These are phyloP conservation scores for Macquaria australasica DNA, from an alignment of 2,113 vertebrate genomes.

Conservation along the genomic window DNA sequence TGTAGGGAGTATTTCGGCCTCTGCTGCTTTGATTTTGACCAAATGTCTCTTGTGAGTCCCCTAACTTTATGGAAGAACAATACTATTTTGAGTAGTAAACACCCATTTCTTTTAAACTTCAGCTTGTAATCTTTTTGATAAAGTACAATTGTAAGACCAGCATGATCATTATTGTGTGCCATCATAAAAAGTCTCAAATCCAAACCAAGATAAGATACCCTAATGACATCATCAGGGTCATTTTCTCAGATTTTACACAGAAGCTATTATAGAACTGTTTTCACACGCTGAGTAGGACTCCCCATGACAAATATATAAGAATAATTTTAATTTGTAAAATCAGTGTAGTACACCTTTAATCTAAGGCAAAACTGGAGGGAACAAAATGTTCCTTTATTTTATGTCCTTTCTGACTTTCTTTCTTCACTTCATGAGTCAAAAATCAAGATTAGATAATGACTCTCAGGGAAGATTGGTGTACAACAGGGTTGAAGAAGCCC, in stretches of 20 bases:
- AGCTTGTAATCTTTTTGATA: background rate
- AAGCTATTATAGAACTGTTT: background rate
- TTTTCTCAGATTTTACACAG: background rate
- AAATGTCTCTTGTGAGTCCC: background rate
- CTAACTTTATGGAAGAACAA: background rate
- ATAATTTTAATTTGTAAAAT: background rate
- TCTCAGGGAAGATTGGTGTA: background rate
- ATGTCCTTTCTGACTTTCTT: background rate
- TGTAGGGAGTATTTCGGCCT: background rate
- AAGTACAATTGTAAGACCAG: background rate
- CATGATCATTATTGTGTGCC: background rate
- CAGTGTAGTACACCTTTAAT: background rate
- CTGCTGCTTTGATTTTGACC: background rate
- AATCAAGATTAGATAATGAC: slow-evolving; percentile 22
- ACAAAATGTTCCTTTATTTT: slow-evolving; percentile 1
- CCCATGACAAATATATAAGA: background rate
- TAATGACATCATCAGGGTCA: background rate
- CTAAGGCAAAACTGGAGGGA: background rate
- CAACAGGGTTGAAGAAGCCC: slow-evolving; percentile 2
- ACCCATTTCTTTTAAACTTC: background rate
- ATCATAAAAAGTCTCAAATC: background rate
- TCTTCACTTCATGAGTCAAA: background rate
- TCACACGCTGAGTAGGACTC: background rate
- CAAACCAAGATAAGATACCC: background rate
- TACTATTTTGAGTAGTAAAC: background rate